Conservation (phyloP, 2,797 vertebrate genomes). For the Etheostoma perlongum region DNA sequence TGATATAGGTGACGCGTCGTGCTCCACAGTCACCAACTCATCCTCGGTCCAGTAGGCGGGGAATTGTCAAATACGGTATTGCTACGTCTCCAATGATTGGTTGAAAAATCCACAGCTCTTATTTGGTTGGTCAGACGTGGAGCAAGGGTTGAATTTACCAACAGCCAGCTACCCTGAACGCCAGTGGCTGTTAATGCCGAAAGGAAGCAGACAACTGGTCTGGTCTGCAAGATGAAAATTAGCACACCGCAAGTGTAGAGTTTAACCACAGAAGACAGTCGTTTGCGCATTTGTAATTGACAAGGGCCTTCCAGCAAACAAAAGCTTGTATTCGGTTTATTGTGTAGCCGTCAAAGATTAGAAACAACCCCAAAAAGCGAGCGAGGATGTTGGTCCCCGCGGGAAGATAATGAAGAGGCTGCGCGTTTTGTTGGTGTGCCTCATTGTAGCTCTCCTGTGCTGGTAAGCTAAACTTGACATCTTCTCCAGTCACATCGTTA, state of each 20-base stretch:
- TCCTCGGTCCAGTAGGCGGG: slow-evolving; percentile 46
- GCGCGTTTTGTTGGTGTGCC: slow-evolving; percentile 87
- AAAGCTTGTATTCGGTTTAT: slow-evolving; percentile 30
- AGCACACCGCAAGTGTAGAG: slow-evolving; percentile 36
- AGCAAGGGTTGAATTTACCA: slow-evolving; percentile 50
- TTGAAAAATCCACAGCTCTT: fast-evolving
- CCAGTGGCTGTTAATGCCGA: slow-evolving; percentile 56
- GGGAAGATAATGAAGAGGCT: slow-evolving; percentile 92
- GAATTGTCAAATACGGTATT: neutral
- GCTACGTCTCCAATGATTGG: slow-evolving; percentile 63
- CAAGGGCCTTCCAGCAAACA: neutral
- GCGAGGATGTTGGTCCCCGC: slow-evolving; percentile 92
- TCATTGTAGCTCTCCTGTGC: slow-evolving; percentile 88
- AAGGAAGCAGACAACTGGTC: slow-evolving; percentile 26
- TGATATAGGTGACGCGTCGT: slow-evolving; percentile 75
- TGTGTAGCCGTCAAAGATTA: slow-evolving; percentile 56
- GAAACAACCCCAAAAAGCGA: slow-evolving; percentile 78
- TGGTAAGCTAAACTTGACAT: slow-evolving; percentile 79
- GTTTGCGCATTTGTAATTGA: slow-evolving; percentile 8
- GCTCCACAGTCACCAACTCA: slow-evolving; percentile 74
- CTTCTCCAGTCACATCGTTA: neutral
- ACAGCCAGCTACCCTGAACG: slow-evolving; percentile 39
- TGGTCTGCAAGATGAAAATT: slow-evolving; percentile 54
- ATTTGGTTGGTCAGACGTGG: slow-evolving; percentile 64
- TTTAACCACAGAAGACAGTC: slow-evolving; percentile 20